Base-by-base conservation (phyloP, 2,797 vertebrate species). In the Emydoidea blandingii region DNA sequence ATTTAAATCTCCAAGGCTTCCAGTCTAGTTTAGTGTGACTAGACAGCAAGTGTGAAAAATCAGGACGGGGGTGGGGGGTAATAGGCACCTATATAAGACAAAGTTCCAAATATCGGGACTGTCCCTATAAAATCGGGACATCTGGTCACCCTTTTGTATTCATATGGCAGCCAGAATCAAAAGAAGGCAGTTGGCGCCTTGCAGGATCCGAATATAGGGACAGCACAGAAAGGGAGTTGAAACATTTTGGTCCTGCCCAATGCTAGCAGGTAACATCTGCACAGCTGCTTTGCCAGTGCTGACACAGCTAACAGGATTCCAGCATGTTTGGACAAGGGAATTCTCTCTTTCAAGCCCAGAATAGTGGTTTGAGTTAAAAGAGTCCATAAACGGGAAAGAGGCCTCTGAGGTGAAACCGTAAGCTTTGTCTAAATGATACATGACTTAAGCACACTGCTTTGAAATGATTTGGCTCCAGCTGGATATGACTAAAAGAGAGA, bases 391-490 rank as follows among this genome's bases (percentile, higher is more conserved):
- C n/a, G 9, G 34, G 53, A 41, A 68, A 65, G 7, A n/a, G 8
- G 16, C 10, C 25, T 91, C 56, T 83, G 62, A 54, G 37, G n/a
- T 59, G 41, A 31, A 49, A 19, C 18, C 1, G 5, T 89, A 23
- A 62, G 56, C 54, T 37, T 4, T 85, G 14, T 34, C 62, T 14
- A 1, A 79, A 44, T 89, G 90, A 83, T 72, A 91, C 44, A 19
- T 37, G 56, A 19, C 91, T 83, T 56, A n/a, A 79, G 53, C 47
- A 18, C 50, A 3, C 0, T 85, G 68, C 62, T 79, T 95, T 86
- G 52, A 83, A 91, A 81, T 9, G 19, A 50, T 84, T 95, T 94
- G 59, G 41, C 83, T 78, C 31, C 80, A 93, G 74, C 68, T 82
- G 68, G 37, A 78, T 81, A 47, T 87, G 78, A 87, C 31, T 82